Evolutionary conservation across 2,113 vertebrate genomes (phyloP).

Genomic region (Columba livia): DNA sequence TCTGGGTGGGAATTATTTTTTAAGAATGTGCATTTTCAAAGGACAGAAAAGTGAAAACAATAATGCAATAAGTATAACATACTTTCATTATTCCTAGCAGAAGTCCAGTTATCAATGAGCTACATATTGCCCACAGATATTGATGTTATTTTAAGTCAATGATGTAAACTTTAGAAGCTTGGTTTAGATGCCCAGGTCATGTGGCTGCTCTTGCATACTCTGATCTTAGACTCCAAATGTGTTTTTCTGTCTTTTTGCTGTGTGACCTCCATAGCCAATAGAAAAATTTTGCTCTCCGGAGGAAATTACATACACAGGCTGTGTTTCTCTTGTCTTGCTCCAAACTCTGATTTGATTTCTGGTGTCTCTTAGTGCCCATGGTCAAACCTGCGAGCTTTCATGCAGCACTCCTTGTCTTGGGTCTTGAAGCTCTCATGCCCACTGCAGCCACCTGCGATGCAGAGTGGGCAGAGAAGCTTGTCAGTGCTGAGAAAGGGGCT

Average conservation of each 20-base stretch:
- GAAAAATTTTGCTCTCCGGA: background rate
- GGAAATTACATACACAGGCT: background rate
- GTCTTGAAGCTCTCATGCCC: background rate
- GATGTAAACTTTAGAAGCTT: background rate
- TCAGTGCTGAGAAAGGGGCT: background rate
- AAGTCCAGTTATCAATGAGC: background rate
- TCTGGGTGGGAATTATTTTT: background rate
- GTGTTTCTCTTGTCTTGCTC: background rate
- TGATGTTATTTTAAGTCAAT: background rate
- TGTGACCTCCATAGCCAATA: background rate
- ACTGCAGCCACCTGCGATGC: background rate
- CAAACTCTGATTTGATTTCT: background rate
- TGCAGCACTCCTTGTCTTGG: background rate
- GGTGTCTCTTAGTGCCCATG: background rate
- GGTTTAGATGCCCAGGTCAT: background rate
- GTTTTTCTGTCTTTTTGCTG: background rate
- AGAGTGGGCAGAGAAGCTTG: background rate
- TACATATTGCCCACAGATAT: accelerated
- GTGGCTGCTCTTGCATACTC: background rate
- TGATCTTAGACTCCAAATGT: background rate
- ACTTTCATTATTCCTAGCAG: background rate
- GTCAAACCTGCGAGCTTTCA: background rate
- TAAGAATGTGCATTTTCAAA: background rate
- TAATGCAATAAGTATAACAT: background rate
- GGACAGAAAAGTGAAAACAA: background rate